Conservation (phyloP, 23 tunicate species). For the Phallusia fumigata region DNA sequence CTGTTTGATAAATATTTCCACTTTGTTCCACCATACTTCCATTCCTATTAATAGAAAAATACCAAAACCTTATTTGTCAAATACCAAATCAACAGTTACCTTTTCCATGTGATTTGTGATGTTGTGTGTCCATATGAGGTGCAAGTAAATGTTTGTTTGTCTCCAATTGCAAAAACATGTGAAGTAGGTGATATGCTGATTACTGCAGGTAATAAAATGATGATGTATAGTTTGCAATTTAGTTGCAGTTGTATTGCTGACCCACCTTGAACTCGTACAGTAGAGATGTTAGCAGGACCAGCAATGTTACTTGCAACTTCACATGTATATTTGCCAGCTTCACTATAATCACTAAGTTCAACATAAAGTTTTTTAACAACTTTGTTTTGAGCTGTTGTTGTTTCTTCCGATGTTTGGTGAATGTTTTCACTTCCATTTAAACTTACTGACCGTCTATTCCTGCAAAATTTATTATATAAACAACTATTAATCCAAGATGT, state of each 20-base stretch:
- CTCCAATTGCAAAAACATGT: neutral
- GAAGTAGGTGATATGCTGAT: neutral
- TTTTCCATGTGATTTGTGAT: neutral
- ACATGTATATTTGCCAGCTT: neutral
- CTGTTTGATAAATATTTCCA: neutral
- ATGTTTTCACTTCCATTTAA: neutral
- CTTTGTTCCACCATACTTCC: neutral
- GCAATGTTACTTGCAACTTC: too few species aligned
- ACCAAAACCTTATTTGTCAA: neutral
- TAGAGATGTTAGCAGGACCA: too few species aligned
- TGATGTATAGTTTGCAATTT: too few species aligned
- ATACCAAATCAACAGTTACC: neutral
- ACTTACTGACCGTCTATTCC: neutral
- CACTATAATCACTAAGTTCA: neutral
- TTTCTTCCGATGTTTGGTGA: neutral
- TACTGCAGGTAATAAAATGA: neutral
- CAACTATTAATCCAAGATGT: too few species aligned
- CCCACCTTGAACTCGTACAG: too few species aligned
- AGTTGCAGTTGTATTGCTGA: too few species aligned
- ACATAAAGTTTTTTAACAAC: neutral
- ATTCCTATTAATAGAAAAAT: neutral
- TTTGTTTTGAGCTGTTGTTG: neutral
- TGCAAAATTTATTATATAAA: neutral
- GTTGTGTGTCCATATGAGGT: neutral
- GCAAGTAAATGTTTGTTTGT: neutral